Evolutionary conservation across 2,888 invertebrate genomes (phyloP), one percentile per base, ranked within the genome.

Genomic region (Heliconius ethilla): DNA sequence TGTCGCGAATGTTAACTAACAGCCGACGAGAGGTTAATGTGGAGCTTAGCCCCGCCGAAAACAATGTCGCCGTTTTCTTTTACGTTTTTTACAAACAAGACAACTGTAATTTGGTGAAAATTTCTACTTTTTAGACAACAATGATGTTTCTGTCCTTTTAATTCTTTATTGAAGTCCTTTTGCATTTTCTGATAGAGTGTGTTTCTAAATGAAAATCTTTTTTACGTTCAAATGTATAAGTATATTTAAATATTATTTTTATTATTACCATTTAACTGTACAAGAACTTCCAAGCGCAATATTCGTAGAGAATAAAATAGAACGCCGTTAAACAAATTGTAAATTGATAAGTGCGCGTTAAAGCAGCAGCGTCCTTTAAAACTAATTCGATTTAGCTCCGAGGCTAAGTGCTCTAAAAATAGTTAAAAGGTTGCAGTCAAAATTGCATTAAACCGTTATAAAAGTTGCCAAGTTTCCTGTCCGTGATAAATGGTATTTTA

Each of bases 11-110:
- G 91, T 90, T 91, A 92, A 92, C 89, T 88, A 90, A 87, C 84
- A 85, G 85, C 85, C 87, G 88, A 87, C 89, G 86, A 88, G 87
- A 91, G 91, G 92, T 90, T 92, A 92, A 92, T 92, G 92, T 89
- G 81, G 86, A 87, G 91, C 91, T 92, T 91, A 91, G 88, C 89
- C 86, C 83, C 82, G 83, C 85, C 86, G 87, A 86, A 88, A 89
- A 91, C 91, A 91, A 88, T 89, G 89, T 87, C 86, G 85, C 85
- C 88, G 87, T 88, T 86, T 87, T 85, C 80, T 85, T 83, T 83
- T 83, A 82, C 87, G 87, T 88, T 86, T 86, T 85, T 79, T 76
- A 85, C 82, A 81, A 82, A 82, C 79, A 65, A 75, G 75, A 75
- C 78, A 82, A 80, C 66, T 77, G 65, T 70, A 59, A 40, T 73